Evolutionary conservation across 2,113 vertebrate species (phyloP).

Genomic region (Rhodinocichla rosea): DNA sequence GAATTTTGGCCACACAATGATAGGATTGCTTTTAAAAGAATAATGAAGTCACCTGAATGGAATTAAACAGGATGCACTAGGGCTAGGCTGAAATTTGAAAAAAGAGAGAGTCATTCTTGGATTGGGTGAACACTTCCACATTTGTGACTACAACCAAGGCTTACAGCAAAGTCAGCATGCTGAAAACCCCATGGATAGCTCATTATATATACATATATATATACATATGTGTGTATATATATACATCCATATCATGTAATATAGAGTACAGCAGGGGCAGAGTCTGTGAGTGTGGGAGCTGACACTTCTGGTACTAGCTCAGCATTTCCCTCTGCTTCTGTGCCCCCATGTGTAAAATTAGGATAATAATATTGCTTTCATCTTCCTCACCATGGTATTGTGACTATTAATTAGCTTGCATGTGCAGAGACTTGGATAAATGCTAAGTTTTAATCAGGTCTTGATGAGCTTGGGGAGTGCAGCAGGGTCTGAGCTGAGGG

Average conservation of each 20-base stretch:
- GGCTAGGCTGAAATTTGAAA: background rate
- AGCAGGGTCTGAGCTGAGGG: background rate
- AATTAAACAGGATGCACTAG: background rate
- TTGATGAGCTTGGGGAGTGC: background rate
- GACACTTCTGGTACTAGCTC: background rate
- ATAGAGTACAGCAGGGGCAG: background rate
- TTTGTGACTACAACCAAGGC: background rate
- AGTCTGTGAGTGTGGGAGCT: background rate
- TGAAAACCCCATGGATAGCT: background rate
- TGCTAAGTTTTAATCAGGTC: slow-evolving; percentile 5
- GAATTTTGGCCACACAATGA: background rate
- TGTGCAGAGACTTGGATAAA: background rate
- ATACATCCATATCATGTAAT: background rate
- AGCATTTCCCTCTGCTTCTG: background rate
- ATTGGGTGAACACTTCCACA: background rate
- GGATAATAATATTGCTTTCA: slow-evolving; percentile 25
- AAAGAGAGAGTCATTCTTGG: background rate
- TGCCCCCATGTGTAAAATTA: slow-evolving; percentile 23
- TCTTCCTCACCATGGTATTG: background rate
- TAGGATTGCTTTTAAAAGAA: background rate
- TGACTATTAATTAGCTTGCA: slow-evolving; percentile 14
- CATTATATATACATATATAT: background rate
- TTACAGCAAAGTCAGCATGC: background rate
- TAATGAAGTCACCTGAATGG: background rate
- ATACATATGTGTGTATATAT: background rate